These are phyloP conservation scores for Addax nasomaculatus DNA, from an alignment of 2,113 vertebrate genomes.

Conservation along the genomic window DNA sequence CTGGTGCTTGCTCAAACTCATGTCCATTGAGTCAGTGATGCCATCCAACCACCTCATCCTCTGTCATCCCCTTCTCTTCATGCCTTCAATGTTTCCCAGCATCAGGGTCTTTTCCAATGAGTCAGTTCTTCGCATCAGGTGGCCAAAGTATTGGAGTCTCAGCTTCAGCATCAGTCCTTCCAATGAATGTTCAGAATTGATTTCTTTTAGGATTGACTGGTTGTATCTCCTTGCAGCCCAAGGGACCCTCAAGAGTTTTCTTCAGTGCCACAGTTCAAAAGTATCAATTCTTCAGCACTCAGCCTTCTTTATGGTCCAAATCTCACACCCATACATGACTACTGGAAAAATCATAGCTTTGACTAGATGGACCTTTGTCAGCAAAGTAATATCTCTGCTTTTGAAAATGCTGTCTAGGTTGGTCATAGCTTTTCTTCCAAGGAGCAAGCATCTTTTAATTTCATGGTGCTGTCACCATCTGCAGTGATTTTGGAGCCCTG, in stretches of 20 bases:
- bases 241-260: neutral
- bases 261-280: too few species aligned
- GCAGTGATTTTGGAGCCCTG: neutral
- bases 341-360: neutral
- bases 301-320: neutral
- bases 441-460: neutral
- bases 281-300: too few species aligned
- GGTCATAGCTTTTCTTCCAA: neutral
- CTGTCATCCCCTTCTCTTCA: neutral
- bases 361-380: neutral
- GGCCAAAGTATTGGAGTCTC: neutral
- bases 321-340: neutral
- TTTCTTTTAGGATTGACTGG: neutral
- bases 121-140: fast-evolving
- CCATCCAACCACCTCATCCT: neutral
- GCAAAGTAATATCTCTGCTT: neutral
- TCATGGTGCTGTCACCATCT: neutral
- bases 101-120: neutral
- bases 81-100: neutral
- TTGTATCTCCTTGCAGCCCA: neutral
- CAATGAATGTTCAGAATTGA: neutral
- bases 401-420: neutral
- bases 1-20: neutral
- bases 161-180: neutral
- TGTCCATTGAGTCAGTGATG: neutral